phyloP scores from a whole-genome alignment of 1,140 invertebrate species.

The Lamellibrachia luymesi region DNA sequence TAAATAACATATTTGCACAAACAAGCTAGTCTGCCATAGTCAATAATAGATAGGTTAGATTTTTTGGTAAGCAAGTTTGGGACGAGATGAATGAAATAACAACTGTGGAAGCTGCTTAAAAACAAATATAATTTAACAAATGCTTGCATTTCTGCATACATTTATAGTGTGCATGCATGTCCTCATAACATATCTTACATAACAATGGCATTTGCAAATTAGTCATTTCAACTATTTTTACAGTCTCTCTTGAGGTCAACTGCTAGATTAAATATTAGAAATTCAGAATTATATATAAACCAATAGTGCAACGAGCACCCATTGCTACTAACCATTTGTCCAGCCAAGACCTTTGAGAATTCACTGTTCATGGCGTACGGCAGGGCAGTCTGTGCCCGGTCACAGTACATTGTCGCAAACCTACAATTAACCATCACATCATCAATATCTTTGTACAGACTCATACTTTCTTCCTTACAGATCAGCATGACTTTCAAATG shows the following conservation, averaged over 20 bases:
- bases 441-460: background rate
- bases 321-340: conserved; percentile 73
- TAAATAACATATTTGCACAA: no score
- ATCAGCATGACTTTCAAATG: background rate
- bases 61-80: no score
- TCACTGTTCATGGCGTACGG: conserved; percentile 94
- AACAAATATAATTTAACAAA: no score
- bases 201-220: background rate
- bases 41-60: no score
- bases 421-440: conserved; percentile 33
- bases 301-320: background rate
- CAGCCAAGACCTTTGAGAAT: conserved; percentile 78
- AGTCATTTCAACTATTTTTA: background rate
- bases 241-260: background rate
- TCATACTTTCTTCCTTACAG: background rate
- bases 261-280: background rate
- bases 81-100: no score
- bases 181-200: background rate
- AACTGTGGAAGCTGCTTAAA: no score
- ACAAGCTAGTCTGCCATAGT: no score
- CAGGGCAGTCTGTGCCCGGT: conserved; percentile 77
- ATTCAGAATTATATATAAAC: background rate
- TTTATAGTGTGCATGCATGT: background rate
- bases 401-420: conserved; percentile 80
- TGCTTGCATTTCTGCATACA: background rate